Percentiles rank a stretch among this genome's conserved stretches.
Conservation (phyloP, 2,797 vertebrate species). For the Geotrypetes seraphini region DNA sequence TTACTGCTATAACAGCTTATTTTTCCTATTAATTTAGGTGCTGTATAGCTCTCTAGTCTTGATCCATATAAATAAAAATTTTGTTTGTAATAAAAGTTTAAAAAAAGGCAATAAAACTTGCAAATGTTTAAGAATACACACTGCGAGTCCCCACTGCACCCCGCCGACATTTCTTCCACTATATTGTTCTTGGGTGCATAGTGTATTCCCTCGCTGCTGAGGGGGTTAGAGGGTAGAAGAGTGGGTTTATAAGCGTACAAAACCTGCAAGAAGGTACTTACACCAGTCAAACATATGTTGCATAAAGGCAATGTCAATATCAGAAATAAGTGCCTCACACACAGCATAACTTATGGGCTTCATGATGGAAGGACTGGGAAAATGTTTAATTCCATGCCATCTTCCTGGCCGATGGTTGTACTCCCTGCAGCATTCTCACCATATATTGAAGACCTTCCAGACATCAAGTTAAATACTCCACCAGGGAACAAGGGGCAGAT, state of each 20-base stretch:
- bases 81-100: constrained; percentile 18
- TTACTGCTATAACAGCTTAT: constrained; percentile 17
- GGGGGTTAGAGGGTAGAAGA: constrained; percentile 29
- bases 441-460: constrained; percentile 28
- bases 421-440: constrained; percentile 36
- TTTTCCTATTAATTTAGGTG: constrained; percentile 19
- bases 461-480: constrained; percentile 28
- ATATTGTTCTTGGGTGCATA: constrained; percentile 44
- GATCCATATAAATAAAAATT: constrained; percentile 6
- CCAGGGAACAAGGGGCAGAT: constrained; percentile 35
- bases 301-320: too few relatives aligned
- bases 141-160: constrained; percentile 43
- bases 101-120: constrained; percentile 43
- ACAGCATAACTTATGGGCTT: too few relatives aligned
- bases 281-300: constrained; percentile 47
- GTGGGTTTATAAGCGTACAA: constrained; percentile 46
- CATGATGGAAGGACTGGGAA: too few relatives aligned
- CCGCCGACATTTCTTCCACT: constrained; percentile 53
- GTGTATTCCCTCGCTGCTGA: constrained; percentile 45
- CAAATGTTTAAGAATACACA: constrained; percentile 45
- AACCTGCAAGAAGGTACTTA: constrained; percentile 56
- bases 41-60: constrained; percentile 7
- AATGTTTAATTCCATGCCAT: constrained; percentile 23
- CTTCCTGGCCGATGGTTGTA: constrained; percentile 25
- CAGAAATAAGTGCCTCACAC: too few relatives aligned